Evolutionary conservation across 2,888 invertebrate genomes (phyloP).

Genomic region (Bhutanitis thaidina): DNA sequence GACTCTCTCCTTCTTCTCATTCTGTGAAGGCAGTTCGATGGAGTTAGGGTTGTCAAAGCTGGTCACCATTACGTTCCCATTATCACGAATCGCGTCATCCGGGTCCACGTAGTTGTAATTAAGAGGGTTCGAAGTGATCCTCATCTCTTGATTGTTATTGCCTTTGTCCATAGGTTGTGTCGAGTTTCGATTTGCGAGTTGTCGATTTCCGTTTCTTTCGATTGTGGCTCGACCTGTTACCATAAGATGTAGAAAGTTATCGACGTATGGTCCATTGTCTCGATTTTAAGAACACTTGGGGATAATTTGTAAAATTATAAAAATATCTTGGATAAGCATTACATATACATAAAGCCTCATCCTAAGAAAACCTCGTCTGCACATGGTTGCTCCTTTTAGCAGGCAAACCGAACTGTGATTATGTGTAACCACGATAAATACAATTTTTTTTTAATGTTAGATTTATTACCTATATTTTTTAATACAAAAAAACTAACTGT

Average conservation of each 20-base stretch:
- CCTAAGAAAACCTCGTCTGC: no score
- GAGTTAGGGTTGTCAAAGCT: constrained; percentile 88
- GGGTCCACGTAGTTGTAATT: constrained; percentile 85
- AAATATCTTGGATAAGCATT: no score
- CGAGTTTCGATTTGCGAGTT: constrained; percentile 61
- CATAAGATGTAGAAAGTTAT: background rate
- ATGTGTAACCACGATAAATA: no score
- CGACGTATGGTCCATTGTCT: no score
- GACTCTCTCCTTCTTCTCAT: constrained; percentile 49
- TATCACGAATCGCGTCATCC: constrained; percentile 78
- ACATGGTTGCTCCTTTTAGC: no score
- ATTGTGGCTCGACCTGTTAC: constrained; percentile 79
- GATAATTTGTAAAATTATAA: no score
- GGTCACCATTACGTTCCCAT: constrained; percentile 79
- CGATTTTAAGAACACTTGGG: no score
- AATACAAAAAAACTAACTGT: no score
- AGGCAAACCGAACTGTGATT: no score
- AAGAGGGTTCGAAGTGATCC: constrained; percentile 89
- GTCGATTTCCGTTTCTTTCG: constrained; percentile 76
- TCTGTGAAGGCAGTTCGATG: constrained; percentile 82
- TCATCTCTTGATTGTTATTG: constrained; percentile 79
- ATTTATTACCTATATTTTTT: no score
- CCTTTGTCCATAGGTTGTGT: constrained; percentile 49
- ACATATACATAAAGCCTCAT: no score
- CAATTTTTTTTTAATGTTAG: no score